Evolutionary conservation across 2,797 vertebrate species (phyloP), one percentile per base, ranked within the genome.

Genomic region (Lateolabrax maculatus): DNA sequence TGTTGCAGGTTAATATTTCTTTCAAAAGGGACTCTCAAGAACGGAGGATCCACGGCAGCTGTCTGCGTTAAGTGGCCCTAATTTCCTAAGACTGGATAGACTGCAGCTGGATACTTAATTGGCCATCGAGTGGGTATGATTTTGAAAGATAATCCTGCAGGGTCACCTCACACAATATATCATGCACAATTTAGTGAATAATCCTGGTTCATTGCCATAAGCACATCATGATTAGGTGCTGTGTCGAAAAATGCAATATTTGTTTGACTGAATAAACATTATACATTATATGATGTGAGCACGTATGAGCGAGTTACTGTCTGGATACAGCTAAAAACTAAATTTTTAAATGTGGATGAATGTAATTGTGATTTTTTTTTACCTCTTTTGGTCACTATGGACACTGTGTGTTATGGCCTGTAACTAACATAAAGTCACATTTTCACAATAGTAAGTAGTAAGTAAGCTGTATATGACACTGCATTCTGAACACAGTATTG

Each of bases 11-110:
- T 87, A 64, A 46, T 64, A 63, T 81, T 65, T 75, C 36, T 52
- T 81, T 83, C 56, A 79, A 58, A 79, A 56, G 48, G 9, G 68
- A 52, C 77, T 74, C 81, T 79, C 63, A 71, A 77, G 58, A 64
- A 58, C 27, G 10, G 51, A 74, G 56, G 19, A 48, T 87, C 39
- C 66, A 68, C 84, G 84, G 84, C 84, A 86, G 85, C 80, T 64
- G 77, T 57, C n/a, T 27, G 60, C 1, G 15, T 68, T 57, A 37
- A 85, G 62, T 44, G 51, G 49, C 34, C 15, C 55, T 68, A 31
- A 67, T 81, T 80, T 85, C 65, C 85, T 67, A 72, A 80, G 78
- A 65, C 73, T 48, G 36, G 27, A 61, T 60, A 6, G 41, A 84
- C 68, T 25, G 56, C 63, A 70, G 41, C 79, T 83, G 55, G n/a